Base-by-base conservation (phyloP, 2,888 invertebrate genomes). In the Hartigia nigra region DNA sequence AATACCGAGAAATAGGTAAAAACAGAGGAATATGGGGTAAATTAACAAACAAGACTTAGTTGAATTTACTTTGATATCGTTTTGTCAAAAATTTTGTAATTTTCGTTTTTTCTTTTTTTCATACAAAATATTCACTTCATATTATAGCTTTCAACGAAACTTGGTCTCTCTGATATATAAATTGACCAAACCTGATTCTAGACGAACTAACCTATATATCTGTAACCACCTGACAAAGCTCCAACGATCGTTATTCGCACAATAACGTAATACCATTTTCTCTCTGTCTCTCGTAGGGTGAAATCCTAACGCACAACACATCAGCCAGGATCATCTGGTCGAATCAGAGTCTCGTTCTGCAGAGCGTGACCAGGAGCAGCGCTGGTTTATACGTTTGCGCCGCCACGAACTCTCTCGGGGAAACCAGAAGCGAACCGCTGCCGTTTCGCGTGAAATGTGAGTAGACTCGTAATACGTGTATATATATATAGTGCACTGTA, bases 271-370 rank as follows among this genome's bases (percentile, higher is more conserved):
- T 9, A 23, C 2, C 31, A 4, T 1, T 31, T 36, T 5, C 70
- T 83, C 74, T 86, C 70, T 79, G 75, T 84, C 87, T 87, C 84
- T 93, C 93, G 39, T 93, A 97, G 97, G 96, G 96, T 82, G 93
- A 95, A 77, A 93, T 95, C 82, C 92, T 98, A 87, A 96, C 95
- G 86, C 97, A 97, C 93, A 97, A 98, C 92, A 95, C 96, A 87
- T 95, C 96, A 75, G 96, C 97, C 78, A 94, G 97, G 83, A 96
- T 98, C 87, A 97, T 98, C 90, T 95, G 97, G 92, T 97, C 97
- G 92, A 97, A 97, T 93, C 97, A 98, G 92, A 97, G 97, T 91
- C 93, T 98, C 85, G 98, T 98, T 82, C 94, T 98, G 89, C 98
- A 98, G 92, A 96, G 96, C 92, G 97, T 98, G 87, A 97, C 96